These are phyloP conservation scores for Drosophila imparisetae DNA, from an alignment of 2,888 invertebrate genomes.

Conservation along the genomic window DNA sequence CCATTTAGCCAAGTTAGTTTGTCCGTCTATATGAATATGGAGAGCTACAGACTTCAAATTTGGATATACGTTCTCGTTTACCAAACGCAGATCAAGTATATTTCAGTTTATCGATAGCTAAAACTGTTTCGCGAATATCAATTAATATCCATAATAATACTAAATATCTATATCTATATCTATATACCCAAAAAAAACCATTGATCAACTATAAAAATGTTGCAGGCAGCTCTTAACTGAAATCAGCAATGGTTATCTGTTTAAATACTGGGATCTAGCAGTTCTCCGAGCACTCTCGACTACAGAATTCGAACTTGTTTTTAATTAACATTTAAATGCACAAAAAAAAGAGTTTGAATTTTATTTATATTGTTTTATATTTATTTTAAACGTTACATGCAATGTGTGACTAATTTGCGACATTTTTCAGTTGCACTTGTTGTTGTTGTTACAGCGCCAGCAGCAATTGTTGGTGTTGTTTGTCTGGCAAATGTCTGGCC, in stretches of 20 bases:
- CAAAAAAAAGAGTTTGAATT: background rate
- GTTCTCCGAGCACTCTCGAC: background rate
- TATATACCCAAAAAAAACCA: too few species aligned
- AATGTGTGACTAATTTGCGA: conserved; percentile 71
- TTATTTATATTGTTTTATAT: background rate
- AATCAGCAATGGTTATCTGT: background rate
- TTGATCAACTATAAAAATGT: too few species aligned
- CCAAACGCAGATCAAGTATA: background rate
- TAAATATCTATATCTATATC: too few species aligned
- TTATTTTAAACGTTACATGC: conserved; percentile 40
- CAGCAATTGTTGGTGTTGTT: conserved; percentile 32
- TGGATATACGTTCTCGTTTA: background rate
- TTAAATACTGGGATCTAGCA: background rate
- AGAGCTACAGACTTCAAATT: background rate
- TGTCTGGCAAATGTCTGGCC: conserved; percentile 70
- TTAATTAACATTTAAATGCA: background rate
- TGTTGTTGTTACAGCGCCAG: conserved; percentile 45
- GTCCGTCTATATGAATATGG: background rate
- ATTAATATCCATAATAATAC: too few species aligned
- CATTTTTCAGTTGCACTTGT: conserved; percentile 26
- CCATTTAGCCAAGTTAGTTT: background rate
- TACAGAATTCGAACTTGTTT: background rate
- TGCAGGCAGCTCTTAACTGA: background rate
- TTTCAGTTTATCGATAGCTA: background rate
- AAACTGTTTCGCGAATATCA: background rate